A percentile compares a stretch with the other conserved stretches of the same genome.
Conservation (phyloP, 2,797 vertebrate species). For the Xenentodon cancila region DNA sequence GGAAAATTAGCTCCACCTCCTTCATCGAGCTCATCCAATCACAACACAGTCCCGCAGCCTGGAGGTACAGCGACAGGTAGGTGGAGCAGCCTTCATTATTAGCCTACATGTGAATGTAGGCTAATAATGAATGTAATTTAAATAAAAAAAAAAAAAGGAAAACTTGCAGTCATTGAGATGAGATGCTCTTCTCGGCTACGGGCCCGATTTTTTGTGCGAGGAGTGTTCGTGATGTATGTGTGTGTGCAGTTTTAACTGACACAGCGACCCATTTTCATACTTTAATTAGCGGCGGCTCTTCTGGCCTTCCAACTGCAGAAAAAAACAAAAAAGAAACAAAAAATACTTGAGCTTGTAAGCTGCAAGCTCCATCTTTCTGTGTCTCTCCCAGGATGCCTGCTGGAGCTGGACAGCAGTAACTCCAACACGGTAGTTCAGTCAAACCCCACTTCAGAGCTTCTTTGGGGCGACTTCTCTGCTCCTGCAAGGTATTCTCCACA, state of each 20-base stretch:
- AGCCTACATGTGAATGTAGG: too few species aligned
- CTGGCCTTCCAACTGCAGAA: constrained; percentile 1
- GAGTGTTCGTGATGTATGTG: neutral
- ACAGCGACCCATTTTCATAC: constrained; percentile 17
- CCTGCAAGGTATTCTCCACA: constrained; percentile 84
- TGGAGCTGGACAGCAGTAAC: constrained; percentile 89
- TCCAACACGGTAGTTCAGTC: constrained; percentile 80
- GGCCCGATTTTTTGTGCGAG: neutral
- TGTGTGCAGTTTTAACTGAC: constrained; percentile 5
- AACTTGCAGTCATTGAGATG: too few species aligned
- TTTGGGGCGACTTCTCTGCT: constrained; percentile 93
- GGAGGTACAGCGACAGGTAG: constrained; percentile 61
- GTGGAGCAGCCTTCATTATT: rapidly evolving
- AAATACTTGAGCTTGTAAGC: constrained; percentile 22
- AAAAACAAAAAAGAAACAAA: constrained; percentile 16
- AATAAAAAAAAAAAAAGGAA: too few species aligned
- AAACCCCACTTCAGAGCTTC: constrained; percentile 79
- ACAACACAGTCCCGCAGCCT: constrained; percentile 67
- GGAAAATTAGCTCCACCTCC: constrained; percentile 85
- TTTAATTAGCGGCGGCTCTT: constrained; percentile 24
- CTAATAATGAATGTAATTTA: too few species aligned
- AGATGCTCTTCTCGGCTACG: too few species aligned
- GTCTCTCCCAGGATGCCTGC: constrained; percentile 77
- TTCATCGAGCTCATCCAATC: constrained; percentile 65
- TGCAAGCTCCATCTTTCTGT: neutral